Evolutionary conservation across 2,888 invertebrate genomes (phyloP).

Genomic region (Polymixis lichenea): DNA sequence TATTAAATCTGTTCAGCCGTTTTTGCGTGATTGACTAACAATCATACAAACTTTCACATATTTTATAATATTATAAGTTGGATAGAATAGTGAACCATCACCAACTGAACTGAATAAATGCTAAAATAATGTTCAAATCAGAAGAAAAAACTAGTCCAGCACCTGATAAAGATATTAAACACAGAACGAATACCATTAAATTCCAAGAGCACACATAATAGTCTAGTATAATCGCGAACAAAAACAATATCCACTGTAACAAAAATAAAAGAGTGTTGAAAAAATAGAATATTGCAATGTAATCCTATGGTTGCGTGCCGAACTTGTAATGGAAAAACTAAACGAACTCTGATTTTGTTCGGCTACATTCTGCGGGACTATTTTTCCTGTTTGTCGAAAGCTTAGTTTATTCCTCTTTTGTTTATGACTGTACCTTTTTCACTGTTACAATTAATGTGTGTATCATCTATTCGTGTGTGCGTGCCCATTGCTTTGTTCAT

Average conservation of each 20-base stretch:
- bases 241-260: constrained; percentile 35
- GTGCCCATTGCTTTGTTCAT: constrained; percentile 37
- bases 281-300: constrained; percentile 70
- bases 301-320: constrained; percentile 76
- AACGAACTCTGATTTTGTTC: constrained; percentile 68
- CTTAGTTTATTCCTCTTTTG: constrained; percentile 57
- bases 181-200: background rate
- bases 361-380: constrained; percentile 47
- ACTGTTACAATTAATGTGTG: constrained; percentile 26
- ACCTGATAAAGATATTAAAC: constrained; percentile 19
- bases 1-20: no score
- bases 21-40: no score
- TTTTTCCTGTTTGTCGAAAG: constrained; percentile 61
- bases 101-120: background rate
- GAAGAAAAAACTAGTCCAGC: background rate
- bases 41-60: no score
- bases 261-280: constrained; percentile 43
- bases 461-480: constrained; percentile 25
- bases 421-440: constrained; percentile 57
- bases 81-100: background rate
- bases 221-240: constrained; percentile 45
- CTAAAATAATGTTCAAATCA: constrained; percentile 1
- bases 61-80: no score
- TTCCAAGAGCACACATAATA: constrained; percentile 20
- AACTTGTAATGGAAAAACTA: constrained; percentile 80